Conservation (phyloP, 1,140 invertebrate species). For the Bombus superbus region DNA sequence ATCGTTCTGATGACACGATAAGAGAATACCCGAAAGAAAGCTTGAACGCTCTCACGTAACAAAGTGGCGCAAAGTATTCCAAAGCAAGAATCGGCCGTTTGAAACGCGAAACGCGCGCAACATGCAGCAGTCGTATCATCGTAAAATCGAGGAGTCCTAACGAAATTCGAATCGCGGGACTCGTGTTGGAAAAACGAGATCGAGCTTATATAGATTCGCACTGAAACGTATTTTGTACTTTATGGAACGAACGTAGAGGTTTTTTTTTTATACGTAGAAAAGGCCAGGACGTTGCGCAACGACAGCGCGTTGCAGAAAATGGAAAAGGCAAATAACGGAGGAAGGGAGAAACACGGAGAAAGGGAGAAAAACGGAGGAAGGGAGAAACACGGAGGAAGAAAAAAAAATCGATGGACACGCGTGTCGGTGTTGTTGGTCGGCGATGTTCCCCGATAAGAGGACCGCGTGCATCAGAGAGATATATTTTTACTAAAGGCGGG, state of each 20-base stretch:
- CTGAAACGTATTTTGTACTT: background rate
- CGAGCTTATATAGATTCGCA: background rate
- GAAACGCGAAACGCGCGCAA: background rate
- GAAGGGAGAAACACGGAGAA: background rate
- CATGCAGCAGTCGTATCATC: background rate
- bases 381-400: background rate
- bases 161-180: background rate
- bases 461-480: slow-evolving; percentile 13
- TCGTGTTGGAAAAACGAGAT: background rate
- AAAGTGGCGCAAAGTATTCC: background rate
- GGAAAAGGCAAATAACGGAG: background rate
- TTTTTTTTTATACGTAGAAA: background rate
- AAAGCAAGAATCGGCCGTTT: background rate
- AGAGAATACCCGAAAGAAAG: background rate
- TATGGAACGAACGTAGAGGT: background rate
- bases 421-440: slow-evolving; percentile 31
- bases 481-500: slow-evolving; percentile 49
- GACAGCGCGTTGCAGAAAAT: background rate
- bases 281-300: background rate
- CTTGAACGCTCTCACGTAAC: background rate
- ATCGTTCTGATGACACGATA: background rate
- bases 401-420: slow-evolving; percentile 42
- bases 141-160: background rate
- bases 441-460: slow-evolving; percentile 7
- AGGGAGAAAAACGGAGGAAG: background rate